Evolutionary conservation across 1,140 invertebrate species (phyloP), one percentile per base, ranked within the genome.

Genomic region (Pinna nobilis): DNA sequence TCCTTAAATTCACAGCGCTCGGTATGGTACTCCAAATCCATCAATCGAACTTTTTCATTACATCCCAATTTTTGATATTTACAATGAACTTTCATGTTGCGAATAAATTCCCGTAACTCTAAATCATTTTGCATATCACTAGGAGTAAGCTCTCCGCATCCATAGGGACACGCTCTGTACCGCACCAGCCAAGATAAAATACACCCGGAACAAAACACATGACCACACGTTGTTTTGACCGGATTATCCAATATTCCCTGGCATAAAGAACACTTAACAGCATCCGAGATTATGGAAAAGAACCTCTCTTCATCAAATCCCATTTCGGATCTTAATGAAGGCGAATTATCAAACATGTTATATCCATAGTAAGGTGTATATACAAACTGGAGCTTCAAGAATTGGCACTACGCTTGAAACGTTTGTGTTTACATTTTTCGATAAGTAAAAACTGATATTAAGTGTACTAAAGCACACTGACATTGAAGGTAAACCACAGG

Each of bases 161-260:
- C 71, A 49, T 71, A 30, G 18, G 82, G 82, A 59, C 82, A 84
- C 23, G 66, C 64, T n/a, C 79, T 77, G 53, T 79, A 73, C 11
- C 64, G 65, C 4, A 78, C 70, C 13, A 84, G 69, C 80, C 80
- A 84, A 20, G 82, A 79, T 23, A 79, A 59, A 55, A 82, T 82
- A 63, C 82, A 84, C 11, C 77, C 77, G 0, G 78, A 81, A 70
- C 82, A 84, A 65, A 78, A 84, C n/a, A 82, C 68, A 53, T 84
- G 82, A 37, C 75, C 71, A 60, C 82, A 84, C 4, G 79, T 51
- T 1, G 82, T 77, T n/a, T 73, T 51, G 9, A 84, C 73, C 0
- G 82, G 82, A 68, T 84, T 81, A 47, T 82, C 80, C 69, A 84
- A 53, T 4, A 84, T 80, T 7, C 79, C 75, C 15, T 68, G 49